Evolutionary conservation across 2,113 vertebrate species (phyloP).

Genomic region (Cebidichthys violaceus): DNA sequence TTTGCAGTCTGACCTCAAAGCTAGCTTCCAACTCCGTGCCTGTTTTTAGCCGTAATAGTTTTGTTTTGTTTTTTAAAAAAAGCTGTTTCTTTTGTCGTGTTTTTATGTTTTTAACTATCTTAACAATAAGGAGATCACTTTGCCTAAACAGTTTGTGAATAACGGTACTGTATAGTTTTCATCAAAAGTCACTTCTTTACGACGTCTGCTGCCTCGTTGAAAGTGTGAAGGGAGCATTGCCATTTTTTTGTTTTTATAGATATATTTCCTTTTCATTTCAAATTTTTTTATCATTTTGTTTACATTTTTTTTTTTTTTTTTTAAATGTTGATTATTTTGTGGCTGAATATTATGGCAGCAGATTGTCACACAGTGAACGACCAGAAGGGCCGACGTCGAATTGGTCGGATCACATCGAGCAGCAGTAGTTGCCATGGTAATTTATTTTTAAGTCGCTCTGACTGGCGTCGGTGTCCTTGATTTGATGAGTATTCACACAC

Average conservation of each 20-base stretch:
- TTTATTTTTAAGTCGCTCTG: constrained; percentile 35
- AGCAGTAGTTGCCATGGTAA: constrained; percentile 66
- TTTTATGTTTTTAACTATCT: constrained; percentile 34
- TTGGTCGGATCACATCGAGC: constrained; percentile 31
- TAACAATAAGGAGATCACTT: constrained; percentile 51
- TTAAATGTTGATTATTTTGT: constrained; percentile 38
- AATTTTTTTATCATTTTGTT: constrained; percentile 72
- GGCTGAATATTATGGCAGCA: constrained; percentile 61
- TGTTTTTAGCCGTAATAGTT: constrained; percentile 52
- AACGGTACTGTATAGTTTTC: constrained; percentile 67
- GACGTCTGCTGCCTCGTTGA: constrained; percentile 7
- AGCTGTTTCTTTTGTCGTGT: neutral
- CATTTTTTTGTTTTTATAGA: constrained; percentile 50
- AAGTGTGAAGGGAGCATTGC: constrained; percentile 51
- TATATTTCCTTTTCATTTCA: constrained; percentile 34
- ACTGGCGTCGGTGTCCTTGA: constrained; percentile 45
- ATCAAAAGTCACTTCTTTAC: neutral
- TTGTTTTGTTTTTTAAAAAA: constrained; percentile 10
- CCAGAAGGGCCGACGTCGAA: neutral
- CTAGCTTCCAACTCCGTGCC: constrained; percentile 47
- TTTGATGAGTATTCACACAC: constrained; percentile 24
- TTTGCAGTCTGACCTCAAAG: constrained; percentile 18
- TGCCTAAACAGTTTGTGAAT: constrained; percentile 26
- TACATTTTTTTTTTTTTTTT: constrained; percentile 69
- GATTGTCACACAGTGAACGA: constrained; percentile 24